Conservation (phyloP, 2,797 vertebrate species). For the Gymnopithys bicolor region DNA sequence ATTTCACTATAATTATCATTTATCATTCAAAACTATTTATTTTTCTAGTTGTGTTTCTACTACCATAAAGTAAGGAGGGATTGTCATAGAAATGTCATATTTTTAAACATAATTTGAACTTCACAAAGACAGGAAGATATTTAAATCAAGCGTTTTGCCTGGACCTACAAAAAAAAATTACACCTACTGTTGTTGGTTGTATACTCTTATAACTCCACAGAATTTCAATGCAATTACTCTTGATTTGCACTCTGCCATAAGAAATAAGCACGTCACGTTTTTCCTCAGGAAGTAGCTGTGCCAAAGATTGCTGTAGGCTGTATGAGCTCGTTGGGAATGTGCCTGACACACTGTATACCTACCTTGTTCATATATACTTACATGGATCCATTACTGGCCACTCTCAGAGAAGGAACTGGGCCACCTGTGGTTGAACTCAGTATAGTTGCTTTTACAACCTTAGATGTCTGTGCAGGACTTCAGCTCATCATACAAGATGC, state of each 20-base stretch:
- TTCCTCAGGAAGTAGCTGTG: not conserved
- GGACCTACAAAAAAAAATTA: not conserved
- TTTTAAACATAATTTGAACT: not conserved
- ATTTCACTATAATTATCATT: not conserved
- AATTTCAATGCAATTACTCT: conserved; percentile 47
- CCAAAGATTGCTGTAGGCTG: not conserved
- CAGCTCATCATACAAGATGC: not conserved
- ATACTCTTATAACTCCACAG: not conserved
- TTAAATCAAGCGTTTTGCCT: not conserved
- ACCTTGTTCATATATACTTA: not conserved
- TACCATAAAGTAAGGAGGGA: not conserved
- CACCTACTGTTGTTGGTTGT: not conserved
- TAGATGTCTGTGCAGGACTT: not conserved
- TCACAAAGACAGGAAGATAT: not conserved
- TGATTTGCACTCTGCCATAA: not conserved
- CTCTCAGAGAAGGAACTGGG: not conserved
- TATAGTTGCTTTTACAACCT: not conserved
- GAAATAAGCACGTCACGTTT: not conserved
- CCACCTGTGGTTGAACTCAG: not conserved
- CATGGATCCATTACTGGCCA: not conserved
- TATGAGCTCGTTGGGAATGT: not conserved
- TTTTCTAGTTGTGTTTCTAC: not conserved
- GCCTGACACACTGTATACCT: not conserved
- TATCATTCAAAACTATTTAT: not conserved
- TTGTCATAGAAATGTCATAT: not conserved